Evolutionary conservation across 2,888 invertebrate genomes (phyloP), one percentile per base, ranked within the genome.

Genomic region (Scrobipalpa costella): DNA sequence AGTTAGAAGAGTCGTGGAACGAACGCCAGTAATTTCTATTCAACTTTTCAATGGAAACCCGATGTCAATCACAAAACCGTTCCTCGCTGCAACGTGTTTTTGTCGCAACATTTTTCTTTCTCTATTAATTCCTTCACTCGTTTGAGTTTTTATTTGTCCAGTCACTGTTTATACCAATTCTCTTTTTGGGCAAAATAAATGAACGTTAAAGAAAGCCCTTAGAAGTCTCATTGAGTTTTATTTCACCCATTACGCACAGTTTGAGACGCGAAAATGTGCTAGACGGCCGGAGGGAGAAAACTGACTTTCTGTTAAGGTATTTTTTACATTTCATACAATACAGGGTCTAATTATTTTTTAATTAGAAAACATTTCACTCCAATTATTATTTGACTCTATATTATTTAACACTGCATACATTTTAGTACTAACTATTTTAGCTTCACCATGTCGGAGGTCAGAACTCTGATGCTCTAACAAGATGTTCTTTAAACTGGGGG

Each of bases 221-320:
- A 21, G 50, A 52, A 52, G 21, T 44, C 27, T 52, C 50, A 52
- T 52, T 52, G 50, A 52, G 50, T 52, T 52, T 52, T 52, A 52
- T 52, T 52, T 52, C 50, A 21, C 11, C 50, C 50, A 52, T 52
- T 52, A 52, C 50, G 50, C 50, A 52, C 27, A 52, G 21, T 52
- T 52, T 27, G 50, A 44, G 44, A 44, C 44, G 44, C 44, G 44
- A 52, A 52, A 52, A 52, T 52, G 50, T 52, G 19, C 13, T 13
- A 52, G 19, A 17, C 19, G 21, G 21, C 21, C 21, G 13, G 50
- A 21, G 21, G 21, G 21, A 13, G 13, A 21, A n/a, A n/a, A 52
- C 11, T 52, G 50, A 52, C 50, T 52, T 52, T 13, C 50, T 13
- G 21, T 52, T 27, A 52, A 19, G 50, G 21, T 21, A 52, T 52